A percentile compares a stretch with the other conserved stretches of the same genome.
These are phyloP conservation scores for Scaptomyza parva DNA, from an alignment of 2,888 invertebrate genomes.

Conservation along the genomic window DNA sequence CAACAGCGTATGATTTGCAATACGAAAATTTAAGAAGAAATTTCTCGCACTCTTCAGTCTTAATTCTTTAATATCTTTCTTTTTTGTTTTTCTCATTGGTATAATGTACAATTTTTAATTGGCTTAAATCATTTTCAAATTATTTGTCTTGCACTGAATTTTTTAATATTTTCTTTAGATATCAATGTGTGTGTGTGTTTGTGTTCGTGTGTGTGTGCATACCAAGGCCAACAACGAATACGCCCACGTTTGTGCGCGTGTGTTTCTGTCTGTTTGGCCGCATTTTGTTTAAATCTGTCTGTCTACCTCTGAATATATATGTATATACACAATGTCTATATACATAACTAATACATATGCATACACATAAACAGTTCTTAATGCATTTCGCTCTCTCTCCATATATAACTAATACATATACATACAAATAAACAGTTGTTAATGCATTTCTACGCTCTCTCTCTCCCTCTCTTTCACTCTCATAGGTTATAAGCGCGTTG, in stretches of 20 bases:
- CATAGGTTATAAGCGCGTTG: slow-evolving; percentile 92
- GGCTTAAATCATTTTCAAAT: slow-evolving; percentile 76
- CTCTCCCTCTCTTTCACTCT: not conserved
- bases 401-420: not conserved
- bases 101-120: slow-evolving; percentile 64
- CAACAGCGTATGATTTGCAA: slow-evolving; percentile 70
- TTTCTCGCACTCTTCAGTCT: slow-evolving; percentile 29
- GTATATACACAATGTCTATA: not conserved
- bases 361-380: slow-evolving; percentile 10
- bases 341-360: not conserved
- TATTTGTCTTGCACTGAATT: slow-evolving; percentile 59
- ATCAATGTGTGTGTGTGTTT: not conserved
- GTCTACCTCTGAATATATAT: slow-evolving; percentile 7
- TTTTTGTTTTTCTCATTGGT: slow-evolving; percentile 3
- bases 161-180: slow-evolving; percentile 21
- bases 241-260: slow-evolving; percentile 68
- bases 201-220: slow-evolving; percentile 19
- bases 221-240: slow-evolving; percentile 53
- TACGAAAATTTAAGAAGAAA: slow-evolving; percentile 31
- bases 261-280: slow-evolving; percentile 50
- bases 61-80: slow-evolving; percentile 10
- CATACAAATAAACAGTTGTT: slow-evolving; percentile 4
- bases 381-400: slow-evolving; percentile 22
- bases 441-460: not conserved
- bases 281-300: slow-evolving; percentile 73